Base-by-base conservation (phyloP, 2,888 invertebrate genomes). In the Rhyacophila evoluta region DNA sequence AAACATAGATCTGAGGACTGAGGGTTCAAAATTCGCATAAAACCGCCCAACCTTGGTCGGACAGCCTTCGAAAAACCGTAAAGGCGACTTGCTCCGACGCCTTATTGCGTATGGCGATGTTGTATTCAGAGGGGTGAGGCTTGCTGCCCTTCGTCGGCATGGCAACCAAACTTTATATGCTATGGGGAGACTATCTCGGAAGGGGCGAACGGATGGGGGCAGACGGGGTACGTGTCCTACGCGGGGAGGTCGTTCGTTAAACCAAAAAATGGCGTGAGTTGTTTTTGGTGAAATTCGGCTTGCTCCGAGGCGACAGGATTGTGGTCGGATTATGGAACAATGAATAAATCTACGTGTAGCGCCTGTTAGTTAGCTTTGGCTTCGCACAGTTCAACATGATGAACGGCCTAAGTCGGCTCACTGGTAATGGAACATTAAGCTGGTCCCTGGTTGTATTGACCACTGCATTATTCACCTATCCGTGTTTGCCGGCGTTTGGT, bases 161-260 rank as follows among this genome's bases (percentile, higher is more conserved):
- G 84, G 86, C 83, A 83, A 88, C 87, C 85, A 85, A 85, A 85
- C 87, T 88, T 88, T 87, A 87, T 88, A 86, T 86, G 85, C 85
- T 86, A 85, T 87, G 85, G 86, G 86, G 86, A 86, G 86, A 86
- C 85, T 84, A 82, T 83, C 83, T 80, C 81, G 81, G 83, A 81
- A 82, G 83, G 36, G 84, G 83, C 15, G 15, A 19, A 73, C 27
- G 28, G 25, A n/a, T 25, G 25, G 33, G 25, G 74, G 72, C 55
- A 15, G 72, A 39, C 67, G 69, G 38, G 37, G n/a, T 55, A 12
- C 29, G 72, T n/a, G n/a, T 12, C 15, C 28, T 27, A 10, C n/a
- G n/a, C 19, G 19, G 74, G 27, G 68, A 37, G 69, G 77, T 28
- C 29, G 29, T 55, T 25, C 25, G 19, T 55, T 25, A 25, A 19